Percentiles rank a stretch among this genome's conserved stretches.
These are phyloP conservation scores for Gymnopithys bicolor DNA, from an alignment of 2,797 vertebrate species.

Conservation along the genomic window DNA sequence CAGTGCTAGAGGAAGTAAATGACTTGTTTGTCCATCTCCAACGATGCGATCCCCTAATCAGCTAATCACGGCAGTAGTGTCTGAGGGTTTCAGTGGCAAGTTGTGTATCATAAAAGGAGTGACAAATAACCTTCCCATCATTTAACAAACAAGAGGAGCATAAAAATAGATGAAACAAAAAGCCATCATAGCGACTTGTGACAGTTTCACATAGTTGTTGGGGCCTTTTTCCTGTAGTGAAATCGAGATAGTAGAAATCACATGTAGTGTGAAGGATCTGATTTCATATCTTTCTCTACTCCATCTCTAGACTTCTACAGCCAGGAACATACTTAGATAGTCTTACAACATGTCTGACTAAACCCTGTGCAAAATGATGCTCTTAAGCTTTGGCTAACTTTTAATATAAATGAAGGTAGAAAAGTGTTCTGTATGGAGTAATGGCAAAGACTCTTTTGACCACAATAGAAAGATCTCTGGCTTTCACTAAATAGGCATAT, in stretches of 20 bases:
- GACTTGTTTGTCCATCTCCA: background rate
- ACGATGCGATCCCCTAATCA: fast-evolving
- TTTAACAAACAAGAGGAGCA: background rate
- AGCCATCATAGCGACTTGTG: background rate
- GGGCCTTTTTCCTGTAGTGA: background rate
- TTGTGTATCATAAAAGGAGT: background rate
- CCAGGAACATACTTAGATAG: background rate
- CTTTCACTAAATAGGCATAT: background rate
- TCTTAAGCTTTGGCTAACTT: background rate
- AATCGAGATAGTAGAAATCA: background rate
- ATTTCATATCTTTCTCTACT: background rate
- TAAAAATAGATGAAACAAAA: background rate
- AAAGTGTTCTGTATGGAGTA: background rate
- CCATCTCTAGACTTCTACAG: background rate
- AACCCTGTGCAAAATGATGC: fast-evolving
- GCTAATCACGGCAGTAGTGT: background rate
- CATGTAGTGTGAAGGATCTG: background rate
- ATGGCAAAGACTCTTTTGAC: background rate
- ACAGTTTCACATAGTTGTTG: background rate
- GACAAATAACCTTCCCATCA: background rate
- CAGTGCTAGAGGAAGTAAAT: background rate
- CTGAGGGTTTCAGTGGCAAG: background rate
- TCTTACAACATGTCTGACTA: background rate
- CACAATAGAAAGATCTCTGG: background rate
- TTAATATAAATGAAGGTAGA: background rate